Evolutionary conservation across 2,888 invertebrate species (phyloP).

Genomic region (Strigamia maritima): DNA sequence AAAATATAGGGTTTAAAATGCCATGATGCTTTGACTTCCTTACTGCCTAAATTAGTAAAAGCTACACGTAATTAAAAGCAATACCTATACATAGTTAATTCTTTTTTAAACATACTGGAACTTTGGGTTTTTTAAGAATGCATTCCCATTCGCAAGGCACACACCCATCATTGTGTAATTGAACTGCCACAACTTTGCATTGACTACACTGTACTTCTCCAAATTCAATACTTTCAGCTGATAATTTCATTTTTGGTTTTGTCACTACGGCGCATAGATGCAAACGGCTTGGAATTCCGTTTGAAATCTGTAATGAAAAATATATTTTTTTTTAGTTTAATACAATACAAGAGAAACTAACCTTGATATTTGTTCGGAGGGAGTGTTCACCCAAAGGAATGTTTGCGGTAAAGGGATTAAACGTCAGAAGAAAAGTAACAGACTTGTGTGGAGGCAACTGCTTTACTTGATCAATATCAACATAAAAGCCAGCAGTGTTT

Average conservation of each 20-base stretch:
- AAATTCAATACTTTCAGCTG: neutral
- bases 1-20: neutral
- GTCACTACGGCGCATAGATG: neutral
- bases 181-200: neutral
- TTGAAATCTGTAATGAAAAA: neutral
- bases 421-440: neutral
- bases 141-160: constrained; percentile 35
- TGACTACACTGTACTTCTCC: constrained; percentile 18
- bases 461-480: constrained; percentile 10
- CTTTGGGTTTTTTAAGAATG: neutral
- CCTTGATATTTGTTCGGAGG: neutral
- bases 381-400: neutral
- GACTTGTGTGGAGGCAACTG: neutral
- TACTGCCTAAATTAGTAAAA: neutral
- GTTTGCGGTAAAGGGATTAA: constrained; percentile 1
- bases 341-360: no score
- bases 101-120: neutral
- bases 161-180: constrained; percentile 9
- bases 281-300: neutral
- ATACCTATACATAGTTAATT: neutral
- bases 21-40: neutral
- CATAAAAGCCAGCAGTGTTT: neutral
- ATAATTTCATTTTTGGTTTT: neutral
- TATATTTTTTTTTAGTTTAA: no score
- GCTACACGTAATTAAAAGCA: neutral